Evolutionary conservation across 2,888 invertebrate species (phyloP), one percentile per base, ranked within the genome.

Genomic region (Brassicogethes aeneus): DNA sequence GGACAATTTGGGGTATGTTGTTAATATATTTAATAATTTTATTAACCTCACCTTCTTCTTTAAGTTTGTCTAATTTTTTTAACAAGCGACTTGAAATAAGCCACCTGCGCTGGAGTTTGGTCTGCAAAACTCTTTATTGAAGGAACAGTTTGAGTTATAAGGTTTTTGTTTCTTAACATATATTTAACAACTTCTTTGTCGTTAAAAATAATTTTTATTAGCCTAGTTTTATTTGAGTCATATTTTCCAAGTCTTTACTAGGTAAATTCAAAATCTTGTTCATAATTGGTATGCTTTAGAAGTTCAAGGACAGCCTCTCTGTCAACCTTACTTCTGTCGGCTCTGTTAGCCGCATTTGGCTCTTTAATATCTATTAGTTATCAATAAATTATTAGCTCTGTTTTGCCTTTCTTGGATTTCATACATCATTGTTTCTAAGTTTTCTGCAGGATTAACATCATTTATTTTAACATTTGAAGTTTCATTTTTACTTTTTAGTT

Each of bases 181-280:
- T 7, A 23, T 23, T 23, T 23, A 23, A 23, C 23, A 5, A 10
- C 7, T 23, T 23, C 23, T 23, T 10, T 23, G 23, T 23, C 23
- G 5, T 23, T 23, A 23, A 12, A 10, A 8, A 16, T 13, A 3
- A 16, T 17, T 16, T 17, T 16, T 2, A 16, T 10, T 36, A 2
- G 13, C 17, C 17, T 17, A 17, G 16, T 16, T 16, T 15, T 35
- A 13, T 30, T 10, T 23, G 23, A 15, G 31, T 12, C 30, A 38
- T 31, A 38, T 29, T 38, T 12, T 39, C 2, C 32, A 16, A 13
- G 16, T 34, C 8, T 32, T 3, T 42, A 36, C 5, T 15, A 38
- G 39, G 32, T 13, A 39, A 31, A 16, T 35, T 34, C 38, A 36
- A 31, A 42, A 42, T 14, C 12, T 15, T 12, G 23, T 37, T 14